A percentile compares a stretch with the other conserved stretches of the same genome.
Evolutionary conservation across 2,113 vertebrate genomes (phyloP).

Genomic region (Odontesthes bonariensis): DNA sequence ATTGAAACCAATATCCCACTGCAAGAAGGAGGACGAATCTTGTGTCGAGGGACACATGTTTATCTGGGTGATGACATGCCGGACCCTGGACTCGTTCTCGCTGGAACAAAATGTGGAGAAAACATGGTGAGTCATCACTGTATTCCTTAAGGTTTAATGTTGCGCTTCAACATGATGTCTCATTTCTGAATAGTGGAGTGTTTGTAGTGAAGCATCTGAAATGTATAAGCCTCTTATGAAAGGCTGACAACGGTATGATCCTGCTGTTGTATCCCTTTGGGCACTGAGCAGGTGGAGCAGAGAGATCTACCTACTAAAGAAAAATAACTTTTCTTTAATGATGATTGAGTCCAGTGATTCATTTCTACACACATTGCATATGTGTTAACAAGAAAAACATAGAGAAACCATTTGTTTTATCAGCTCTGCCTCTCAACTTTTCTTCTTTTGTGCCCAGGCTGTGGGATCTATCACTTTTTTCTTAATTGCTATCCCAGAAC

Average conservation of each 20-base stretch:
- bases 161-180: background rate
- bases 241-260: constrained; percentile 1
- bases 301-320: background rate
- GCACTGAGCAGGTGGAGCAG: background rate
- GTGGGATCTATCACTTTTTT: background rate
- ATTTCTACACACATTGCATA: background rate
- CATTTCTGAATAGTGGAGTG: background rate
- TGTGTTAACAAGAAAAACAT: constrained; percentile 6
- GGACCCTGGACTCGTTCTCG: constrained; percentile 94
- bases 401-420: constrained; percentile 36
- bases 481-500: constrained; percentile 2
- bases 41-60: constrained; percentile 97
- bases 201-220: background rate
- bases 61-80: constrained; percentile 98
- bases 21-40: constrained; percentile 93
- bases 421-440: constrained; percentile 20
- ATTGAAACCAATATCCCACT: constrained; percentile 98
- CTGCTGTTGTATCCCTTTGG: constrained; percentile 3
- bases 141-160: background rate
- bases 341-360: constrained; percentile 28
- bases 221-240: background rate
- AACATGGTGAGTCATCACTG: constrained; percentile 87
- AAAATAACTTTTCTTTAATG: constrained; percentile 8
- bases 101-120: constrained; percentile 95
- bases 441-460: constrained; percentile 5